Base-by-base conservation (phyloP, 1,140 invertebrate genomes). In the Atta colombica region DNA sequence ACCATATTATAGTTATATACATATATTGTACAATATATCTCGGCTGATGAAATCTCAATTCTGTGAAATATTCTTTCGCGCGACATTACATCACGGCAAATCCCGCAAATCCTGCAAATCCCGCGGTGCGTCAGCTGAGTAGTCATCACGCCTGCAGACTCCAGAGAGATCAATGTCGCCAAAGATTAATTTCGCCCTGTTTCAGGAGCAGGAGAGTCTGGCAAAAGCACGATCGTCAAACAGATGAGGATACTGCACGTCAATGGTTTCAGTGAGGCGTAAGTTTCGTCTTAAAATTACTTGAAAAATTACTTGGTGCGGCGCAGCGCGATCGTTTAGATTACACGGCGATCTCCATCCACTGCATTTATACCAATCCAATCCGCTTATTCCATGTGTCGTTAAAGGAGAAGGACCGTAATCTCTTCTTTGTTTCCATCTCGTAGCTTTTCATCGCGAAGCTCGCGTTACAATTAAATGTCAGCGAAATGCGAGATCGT, bases 201-300 rank as follows among this genome's bases (percentile, higher is more conserved):
- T 95, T 88, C 90, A 96, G 97, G 98, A 92, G 99, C 99, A 92
- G 99, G 99, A 93, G 99, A 99, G 96, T 99, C 99, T 63, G 99
- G 99, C 91, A 99, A 99, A 96, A 99, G 99, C 93, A 99, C 99
- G 89, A 99, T 99, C 95, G 99, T 99, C 91, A 99, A 99, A 96
- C 99, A 99, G 96, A 99, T 99, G 99, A 97, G 99, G 94, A 99
- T 99, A 96, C 97, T 99, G 93, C 99, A 99, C 96, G 99, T 99
- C 87, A 99, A 99, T 96, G 99, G 99, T 91, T 99, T 99, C 96
- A 99, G 98, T 94, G 98, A 98, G 96, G 96, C 97, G 97, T 97
- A 96, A 97, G 97, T 96, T 87, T 90, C 39, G 0, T 45, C 39
- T 35, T 35, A 35, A 35, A 35, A 10, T 45, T 85, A 65, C 88